phyloP scores from a whole-genome alignment of 2,888 invertebrate genomes.

The Torymus auratus region DNA sequence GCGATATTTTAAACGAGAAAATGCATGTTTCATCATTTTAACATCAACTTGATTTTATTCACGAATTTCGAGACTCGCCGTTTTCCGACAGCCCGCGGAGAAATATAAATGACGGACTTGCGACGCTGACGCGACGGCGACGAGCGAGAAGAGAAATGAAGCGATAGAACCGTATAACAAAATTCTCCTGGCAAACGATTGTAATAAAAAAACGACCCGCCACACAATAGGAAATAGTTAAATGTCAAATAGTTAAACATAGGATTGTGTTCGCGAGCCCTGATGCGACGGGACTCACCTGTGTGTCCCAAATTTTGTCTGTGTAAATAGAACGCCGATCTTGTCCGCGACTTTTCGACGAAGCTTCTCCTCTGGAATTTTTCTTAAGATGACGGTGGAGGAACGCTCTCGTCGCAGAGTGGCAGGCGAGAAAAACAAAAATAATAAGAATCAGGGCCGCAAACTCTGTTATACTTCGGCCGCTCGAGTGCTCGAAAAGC shows the following conservation, averaged over 20 bases:
- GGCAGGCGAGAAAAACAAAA: not conserved
- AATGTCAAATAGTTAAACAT: conserved; percentile 65
- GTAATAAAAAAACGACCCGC: conserved; percentile 13
- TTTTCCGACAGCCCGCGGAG: not conserved
- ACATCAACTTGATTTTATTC: too few species aligned
- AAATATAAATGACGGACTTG: conserved; percentile 35
- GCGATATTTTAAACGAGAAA: too few species aligned
- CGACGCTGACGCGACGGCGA: conserved; percentile 36
- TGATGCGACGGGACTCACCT: conserved; percentile 55
- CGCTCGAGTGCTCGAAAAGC: conserved; percentile 40
- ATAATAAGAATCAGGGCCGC: conserved; percentile 61
- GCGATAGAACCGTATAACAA: conserved; percentile 12
- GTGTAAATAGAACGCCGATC: conserved; percentile 66
- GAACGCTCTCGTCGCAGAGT: conserved; percentile 11
- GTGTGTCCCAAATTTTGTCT: conserved; percentile 26
- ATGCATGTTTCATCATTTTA: too few species aligned
- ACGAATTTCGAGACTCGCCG: not conserved
- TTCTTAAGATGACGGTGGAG: conserved; percentile 20
- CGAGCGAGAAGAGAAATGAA: conserved; percentile 22
- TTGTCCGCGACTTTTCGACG: not conserved
- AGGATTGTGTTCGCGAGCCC: conserved; percentile 71
- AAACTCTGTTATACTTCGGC: conserved; percentile 69
- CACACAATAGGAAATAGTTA: conserved; percentile 69
- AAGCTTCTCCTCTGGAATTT: not conserved
- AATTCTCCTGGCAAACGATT: conserved; percentile 31